A percentile compares a stretch with the other conserved stretches of the same genome.
phyloP scores from a whole-genome alignment of 2,888 invertebrate genomes.

The Cryptocheilus praepositus region DNA sequence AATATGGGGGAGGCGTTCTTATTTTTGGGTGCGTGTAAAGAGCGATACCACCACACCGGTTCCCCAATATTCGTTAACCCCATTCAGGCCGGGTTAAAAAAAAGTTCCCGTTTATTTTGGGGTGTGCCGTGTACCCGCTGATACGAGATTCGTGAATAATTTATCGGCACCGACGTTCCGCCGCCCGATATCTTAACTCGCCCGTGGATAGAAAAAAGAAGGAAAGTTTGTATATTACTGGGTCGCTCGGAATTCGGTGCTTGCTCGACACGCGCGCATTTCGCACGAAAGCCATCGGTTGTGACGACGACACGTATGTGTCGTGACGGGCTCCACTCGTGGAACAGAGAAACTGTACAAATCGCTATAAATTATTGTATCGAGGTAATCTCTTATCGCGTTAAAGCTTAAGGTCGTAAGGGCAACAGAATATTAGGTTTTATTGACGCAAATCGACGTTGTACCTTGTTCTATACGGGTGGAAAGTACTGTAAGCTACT shows the following conservation, averaged over 20 bases:
- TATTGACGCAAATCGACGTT: constrained; percentile 3
- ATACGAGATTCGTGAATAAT: too few relatives aligned
- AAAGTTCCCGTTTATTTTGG: too few relatives aligned
- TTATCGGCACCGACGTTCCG: too few relatives aligned
- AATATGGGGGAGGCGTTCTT: too few relatives aligned
- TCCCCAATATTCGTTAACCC: too few relatives aligned
- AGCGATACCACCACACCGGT: too few relatives aligned
- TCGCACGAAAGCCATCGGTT: not conserved
- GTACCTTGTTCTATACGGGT: constrained; percentile 16
- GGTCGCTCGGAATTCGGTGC: not conserved
- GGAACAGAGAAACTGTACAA: constrained; percentile 38
- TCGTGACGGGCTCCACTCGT: not conserved
- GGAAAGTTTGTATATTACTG: constrained; percentile 8
- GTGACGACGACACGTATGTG: not conserved
- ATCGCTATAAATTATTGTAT: constrained; percentile 37
- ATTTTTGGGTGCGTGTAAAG: too few relatives aligned
- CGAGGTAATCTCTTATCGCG: constrained; percentile 21
- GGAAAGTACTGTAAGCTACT: not conserved
- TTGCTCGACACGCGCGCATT: not conserved
- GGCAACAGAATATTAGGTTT: not conserved
- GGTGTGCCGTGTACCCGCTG: too few relatives aligned
- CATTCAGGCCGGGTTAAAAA: too few relatives aligned
- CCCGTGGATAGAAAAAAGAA: not conserved
- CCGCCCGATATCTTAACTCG: too few relatives aligned
- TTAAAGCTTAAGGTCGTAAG: constrained; percentile 23